Conservation (phyloP, 2,113 vertebrate genomes). For the Capreolus pygargus region DNA sequence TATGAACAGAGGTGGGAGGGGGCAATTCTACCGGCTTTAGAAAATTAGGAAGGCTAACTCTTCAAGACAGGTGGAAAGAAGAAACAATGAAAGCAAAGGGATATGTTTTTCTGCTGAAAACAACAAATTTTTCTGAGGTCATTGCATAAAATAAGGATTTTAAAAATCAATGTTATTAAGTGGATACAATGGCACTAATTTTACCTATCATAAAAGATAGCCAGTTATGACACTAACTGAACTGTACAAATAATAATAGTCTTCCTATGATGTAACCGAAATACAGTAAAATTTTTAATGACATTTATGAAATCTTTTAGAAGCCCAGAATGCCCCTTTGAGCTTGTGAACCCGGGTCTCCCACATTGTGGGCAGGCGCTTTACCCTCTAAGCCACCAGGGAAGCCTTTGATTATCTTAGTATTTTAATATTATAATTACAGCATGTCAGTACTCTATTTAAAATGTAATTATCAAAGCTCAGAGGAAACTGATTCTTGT, state of each 20-base stretch:
- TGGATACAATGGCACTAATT: background rate
- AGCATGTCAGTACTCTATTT: slow-evolving; percentile 54
- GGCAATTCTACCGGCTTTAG: background rate
- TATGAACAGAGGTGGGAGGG: background rate
- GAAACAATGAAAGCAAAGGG: background rate
- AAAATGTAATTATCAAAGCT: slow-evolving; percentile 60
- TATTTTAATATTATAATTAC: slow-evolving; percentile 71
- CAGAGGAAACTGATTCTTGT: slow-evolving; percentile 65
- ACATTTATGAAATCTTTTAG: slow-evolving; percentile 60
- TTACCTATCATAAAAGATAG: background rate
- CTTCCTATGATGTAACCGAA: slow-evolving; percentile 42
- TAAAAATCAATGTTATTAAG: background rate
- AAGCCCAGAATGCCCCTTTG: background rate
- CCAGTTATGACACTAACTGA: background rate
- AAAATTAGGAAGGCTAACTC: background rate
- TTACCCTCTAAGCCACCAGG: too few relatives aligned
- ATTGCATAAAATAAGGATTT: background rate
- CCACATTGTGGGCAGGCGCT: too few relatives aligned
- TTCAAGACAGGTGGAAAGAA: background rate
- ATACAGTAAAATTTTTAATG: slow-evolving; percentile 49
- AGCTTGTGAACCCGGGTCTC: background rate
- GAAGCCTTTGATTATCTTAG: slow-evolving; percentile 39
- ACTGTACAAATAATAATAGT: background rate
- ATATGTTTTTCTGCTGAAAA: background rate
- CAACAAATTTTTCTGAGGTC: background rate